These are phyloP conservation scores for Labeo calbasu DNA, from an alignment of 2,797 vertebrate species.

Conservation along the genomic window DNA sequence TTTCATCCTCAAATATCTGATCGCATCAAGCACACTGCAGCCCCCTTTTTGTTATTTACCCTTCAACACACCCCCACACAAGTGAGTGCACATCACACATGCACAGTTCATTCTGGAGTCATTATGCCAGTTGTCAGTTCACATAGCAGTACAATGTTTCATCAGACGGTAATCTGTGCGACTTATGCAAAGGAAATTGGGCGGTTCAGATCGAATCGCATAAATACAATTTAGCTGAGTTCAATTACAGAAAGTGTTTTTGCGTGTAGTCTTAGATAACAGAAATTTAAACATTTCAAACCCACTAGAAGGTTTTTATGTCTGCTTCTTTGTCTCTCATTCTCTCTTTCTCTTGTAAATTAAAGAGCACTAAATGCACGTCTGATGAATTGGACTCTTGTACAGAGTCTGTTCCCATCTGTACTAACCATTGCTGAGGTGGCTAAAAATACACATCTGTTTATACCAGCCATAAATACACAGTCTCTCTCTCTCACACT, in stretches of 20 bases:
- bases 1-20: conserved; percentile 56
- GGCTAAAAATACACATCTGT: conserved; percentile 53
- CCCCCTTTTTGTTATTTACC: conserved; percentile 39
- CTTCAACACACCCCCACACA: conserved; percentile 34
- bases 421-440: conserved; percentile 56
- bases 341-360: conserved; percentile 38
- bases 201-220: not conserved
- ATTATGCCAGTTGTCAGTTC: conserved; percentile 27
- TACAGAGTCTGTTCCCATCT: conserved; percentile 53
- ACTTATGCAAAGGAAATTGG: conserved; percentile 5
- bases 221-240: conserved; percentile 5
- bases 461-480: conserved; percentile 53
- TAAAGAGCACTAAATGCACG: conserved; percentile 39
- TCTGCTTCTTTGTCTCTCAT: conserved; percentile 7
- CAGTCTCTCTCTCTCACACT: conserved; percentile 16
- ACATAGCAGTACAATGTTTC: conserved; percentile 13
- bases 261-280: conserved; percentile 15
- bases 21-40: conserved; percentile 51
- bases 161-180: not conserved
- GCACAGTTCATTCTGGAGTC: conserved; percentile 22
- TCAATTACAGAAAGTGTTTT: conserved; percentile 27
- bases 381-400: conserved; percentile 56
- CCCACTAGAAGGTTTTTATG: conserved; percentile 35
- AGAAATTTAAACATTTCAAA: not conserved
- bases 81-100: not conserved